phyloP scores from a whole-genome alignment of 2,113 vertebrate genomes.

The Cyanoderma ruficeps region DNA sequence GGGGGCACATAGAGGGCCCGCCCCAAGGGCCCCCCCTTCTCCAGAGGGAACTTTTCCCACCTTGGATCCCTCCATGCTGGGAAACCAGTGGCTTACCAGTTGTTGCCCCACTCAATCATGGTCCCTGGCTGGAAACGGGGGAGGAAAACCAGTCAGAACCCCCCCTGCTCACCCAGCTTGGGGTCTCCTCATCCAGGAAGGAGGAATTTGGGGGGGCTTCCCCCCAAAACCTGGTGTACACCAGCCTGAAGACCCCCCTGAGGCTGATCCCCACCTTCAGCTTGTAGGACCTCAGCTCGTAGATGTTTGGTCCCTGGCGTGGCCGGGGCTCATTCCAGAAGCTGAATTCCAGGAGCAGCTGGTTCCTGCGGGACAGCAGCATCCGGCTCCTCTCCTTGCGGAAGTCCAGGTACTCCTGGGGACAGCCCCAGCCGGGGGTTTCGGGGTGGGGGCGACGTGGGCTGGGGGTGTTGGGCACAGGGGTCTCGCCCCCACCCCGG shows the following conservation, averaged over 20 bases:
- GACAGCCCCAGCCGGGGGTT: background rate
- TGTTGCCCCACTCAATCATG: constrained; percentile 98
- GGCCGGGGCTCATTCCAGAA: constrained; percentile 96
- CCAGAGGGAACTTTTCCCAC: background rate
- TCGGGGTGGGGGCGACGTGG: rapidly evolving
- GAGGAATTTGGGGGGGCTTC: rapidly evolving
- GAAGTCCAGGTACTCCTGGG: constrained; percentile 88
- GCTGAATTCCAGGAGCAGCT: constrained; percentile 94
- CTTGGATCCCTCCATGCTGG: rapidly evolving
- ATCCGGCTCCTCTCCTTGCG: constrained; percentile 88
- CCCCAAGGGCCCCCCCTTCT: background rate
- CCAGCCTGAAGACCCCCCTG: rapidly evolving
- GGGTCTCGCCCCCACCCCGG: rapidly evolving
- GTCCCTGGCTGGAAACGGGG: constrained; percentile 86
- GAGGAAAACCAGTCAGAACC: background rate
- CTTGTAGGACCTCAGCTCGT: constrained; percentile 90
- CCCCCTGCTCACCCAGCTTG: rapidly evolving
- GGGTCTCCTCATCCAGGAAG: too few species aligned
- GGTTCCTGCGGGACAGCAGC: constrained; percentile 90
- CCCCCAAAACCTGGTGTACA: background rate
- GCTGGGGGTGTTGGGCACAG: rapidly evolving
- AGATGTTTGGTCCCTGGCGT: constrained; percentile 87
- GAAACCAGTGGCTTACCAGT: constrained; percentile 81
- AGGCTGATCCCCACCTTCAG: constrained; percentile 78
- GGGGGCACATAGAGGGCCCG: background rate